Evolutionary conservation across 2,888 invertebrate genomes (phyloP).

Genomic region (Trissoscelio sp.): DNA sequence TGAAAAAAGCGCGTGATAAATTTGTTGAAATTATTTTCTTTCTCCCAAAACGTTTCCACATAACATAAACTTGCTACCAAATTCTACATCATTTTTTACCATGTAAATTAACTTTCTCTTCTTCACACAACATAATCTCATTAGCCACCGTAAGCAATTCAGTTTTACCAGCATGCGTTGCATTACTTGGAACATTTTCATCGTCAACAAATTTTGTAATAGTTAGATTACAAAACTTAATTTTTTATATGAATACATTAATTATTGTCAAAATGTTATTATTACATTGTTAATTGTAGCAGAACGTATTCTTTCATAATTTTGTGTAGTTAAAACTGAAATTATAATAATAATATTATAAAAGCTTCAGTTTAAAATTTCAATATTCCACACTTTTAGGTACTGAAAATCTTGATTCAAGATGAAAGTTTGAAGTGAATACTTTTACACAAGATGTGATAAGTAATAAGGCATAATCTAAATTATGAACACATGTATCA

Average conservation of each 20-base stretch:
- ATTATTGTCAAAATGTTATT: no score
- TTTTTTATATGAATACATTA: not conserved
- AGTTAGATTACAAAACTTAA: not conserved
- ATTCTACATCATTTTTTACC: constrained; percentile 19
- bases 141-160: constrained; percentile 21
- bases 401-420: no score
- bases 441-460: no score
- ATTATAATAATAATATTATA: no score
- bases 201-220: not conserved
- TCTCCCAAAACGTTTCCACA: not conserved
- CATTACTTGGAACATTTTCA: constrained; percentile 1
- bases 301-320: no score
- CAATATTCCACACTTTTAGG: no score
- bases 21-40: not conserved
- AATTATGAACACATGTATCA: no score
- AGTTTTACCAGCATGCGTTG: constrained; percentile 9
- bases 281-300: no score
- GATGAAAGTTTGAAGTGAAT: no score
- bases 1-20: not conserved
- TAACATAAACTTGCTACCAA: constrained; percentile 2
- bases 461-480: no score
- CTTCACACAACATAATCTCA: constrained; percentile 23
- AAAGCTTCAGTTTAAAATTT: no score
- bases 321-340: no score
- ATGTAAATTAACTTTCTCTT: constrained; percentile 37